These are phyloP conservation scores for Elgaria multicarinata DNA, from an alignment of 2,113 vertebrate species.

Conservation along the genomic window DNA sequence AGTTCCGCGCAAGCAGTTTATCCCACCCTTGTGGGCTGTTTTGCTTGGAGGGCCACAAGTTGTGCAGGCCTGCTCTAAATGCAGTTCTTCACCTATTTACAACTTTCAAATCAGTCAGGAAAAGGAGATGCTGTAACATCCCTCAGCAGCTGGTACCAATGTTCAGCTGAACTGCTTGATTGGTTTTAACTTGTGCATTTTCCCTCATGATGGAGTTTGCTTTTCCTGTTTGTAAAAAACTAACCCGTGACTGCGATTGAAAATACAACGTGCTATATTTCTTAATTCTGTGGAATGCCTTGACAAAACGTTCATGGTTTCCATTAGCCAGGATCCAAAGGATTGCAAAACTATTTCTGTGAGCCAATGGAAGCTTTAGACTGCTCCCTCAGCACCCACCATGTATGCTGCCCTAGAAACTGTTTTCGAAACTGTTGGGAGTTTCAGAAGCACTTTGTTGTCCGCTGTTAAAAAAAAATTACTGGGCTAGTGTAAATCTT, in stretches of 20 bases:
- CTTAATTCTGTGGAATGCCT: background rate
- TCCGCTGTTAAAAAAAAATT: background rate
- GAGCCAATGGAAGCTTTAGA: background rate
- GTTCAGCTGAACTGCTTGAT: background rate
- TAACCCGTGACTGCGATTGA: no score
- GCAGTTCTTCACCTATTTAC: background rate
- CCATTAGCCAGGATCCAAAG: background rate
- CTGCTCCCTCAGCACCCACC: background rate
- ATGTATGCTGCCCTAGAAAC: background rate
- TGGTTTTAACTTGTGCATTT: background rate
- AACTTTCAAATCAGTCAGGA: background rate
- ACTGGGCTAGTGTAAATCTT: background rate
- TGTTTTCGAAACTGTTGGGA: background rate
- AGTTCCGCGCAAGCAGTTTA: background rate
- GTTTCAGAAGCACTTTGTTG: background rate
- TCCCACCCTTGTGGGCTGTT: background rate
- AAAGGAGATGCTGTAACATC: background rate
- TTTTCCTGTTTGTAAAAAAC: background rate
- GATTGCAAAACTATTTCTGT: no score
- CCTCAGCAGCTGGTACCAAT: background rate
- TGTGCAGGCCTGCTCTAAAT: background rate
- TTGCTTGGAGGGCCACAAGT: background rate
- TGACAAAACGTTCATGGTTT: background rate
- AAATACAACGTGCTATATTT: background rate
- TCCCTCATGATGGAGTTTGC: background rate